These are phyloP conservation scores for Eupithecia dodoneata DNA, from an alignment of 2,888 invertebrate genomes.

Conservation along the genomic window DNA sequence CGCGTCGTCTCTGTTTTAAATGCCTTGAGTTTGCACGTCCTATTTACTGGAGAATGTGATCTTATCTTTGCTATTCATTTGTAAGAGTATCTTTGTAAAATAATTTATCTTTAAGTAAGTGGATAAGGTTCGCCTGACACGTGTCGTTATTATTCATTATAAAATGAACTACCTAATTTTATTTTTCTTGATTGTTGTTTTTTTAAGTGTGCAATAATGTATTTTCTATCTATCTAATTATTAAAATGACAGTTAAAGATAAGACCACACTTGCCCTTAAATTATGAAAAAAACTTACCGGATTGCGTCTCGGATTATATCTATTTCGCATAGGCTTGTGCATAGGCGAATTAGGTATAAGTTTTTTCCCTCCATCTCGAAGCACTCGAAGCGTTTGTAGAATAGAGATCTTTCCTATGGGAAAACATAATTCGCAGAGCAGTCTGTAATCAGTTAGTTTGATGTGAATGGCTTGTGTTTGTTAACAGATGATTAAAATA, in stretches of 20 bases:
- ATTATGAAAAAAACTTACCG: conserved; percentile 51
- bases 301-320: conserved; percentile 37
- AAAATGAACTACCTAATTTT: background rate
- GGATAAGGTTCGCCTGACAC: background rate
- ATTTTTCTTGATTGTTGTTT: too few species aligned
- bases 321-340: conserved; percentile 60
- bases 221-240: background rate
- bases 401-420: conserved; percentile 12
- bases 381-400: conserved; percentile 11
- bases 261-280: background rate
- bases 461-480: conserved; percentile 21
- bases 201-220: too few species aligned
- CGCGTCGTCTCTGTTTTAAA: conserved; percentile 3
- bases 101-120: background rate
- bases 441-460: conserved; percentile 44
- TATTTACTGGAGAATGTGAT: conserved; percentile 6
- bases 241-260: background rate
- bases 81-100: background rate
- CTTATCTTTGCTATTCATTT: conserved; percentile 6
- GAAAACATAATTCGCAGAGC: conserved; percentile 49
- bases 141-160: background rate
- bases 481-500: conserved; percentile 7
- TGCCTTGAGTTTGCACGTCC: conserved; percentile 28
- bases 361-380: conserved; percentile 21
- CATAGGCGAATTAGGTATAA: conserved; percentile 43